Conservation (phyloP, 2,888 invertebrate genomes). For the Orgyia antiqua region DNA sequence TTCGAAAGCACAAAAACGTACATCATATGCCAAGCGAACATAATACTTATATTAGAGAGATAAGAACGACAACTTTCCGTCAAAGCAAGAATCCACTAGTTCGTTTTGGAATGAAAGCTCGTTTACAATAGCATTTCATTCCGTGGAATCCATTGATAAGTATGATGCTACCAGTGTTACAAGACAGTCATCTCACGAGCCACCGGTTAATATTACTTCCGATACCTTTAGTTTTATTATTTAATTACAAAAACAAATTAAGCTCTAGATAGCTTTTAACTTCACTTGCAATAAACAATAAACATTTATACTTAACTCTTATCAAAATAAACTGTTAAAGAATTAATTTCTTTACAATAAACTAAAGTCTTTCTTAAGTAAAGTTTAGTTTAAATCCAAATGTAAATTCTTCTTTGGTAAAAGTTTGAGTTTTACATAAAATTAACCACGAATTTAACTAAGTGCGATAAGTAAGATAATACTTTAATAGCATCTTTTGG, state of each 20-base stretch:
- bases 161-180: slow-evolving; percentile 71
- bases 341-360: no score
- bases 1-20: slow-evolving; percentile 57
- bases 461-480: no score
- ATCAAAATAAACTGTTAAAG: no score
- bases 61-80: slow-evolving; percentile 34
- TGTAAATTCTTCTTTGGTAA: no score
- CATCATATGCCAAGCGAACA: slow-evolving; percentile 30
- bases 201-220: slow-evolving; percentile 46
- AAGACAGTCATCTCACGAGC: slow-evolving; percentile 33
- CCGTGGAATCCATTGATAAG: slow-evolving; percentile 76
- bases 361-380: no score
- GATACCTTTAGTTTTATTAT: slow-evolving; percentile 11
- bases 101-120: slow-evolving; percentile 63
- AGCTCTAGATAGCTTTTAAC: no score
- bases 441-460: no score
- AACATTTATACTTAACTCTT: no score
- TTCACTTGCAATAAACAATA: no score
- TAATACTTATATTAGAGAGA: slow-evolving; percentile 30
- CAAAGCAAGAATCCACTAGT: slow-evolving; percentile 38
- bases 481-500: no score
- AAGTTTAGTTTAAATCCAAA: no score
- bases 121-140: slow-evolving; percentile 72
- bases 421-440: no score
- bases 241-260: background rate